These are phyloP conservation scores for Isoperla grammatica DNA, from an alignment of 2,888 invertebrate genomes.

Conservation along the genomic window DNA sequence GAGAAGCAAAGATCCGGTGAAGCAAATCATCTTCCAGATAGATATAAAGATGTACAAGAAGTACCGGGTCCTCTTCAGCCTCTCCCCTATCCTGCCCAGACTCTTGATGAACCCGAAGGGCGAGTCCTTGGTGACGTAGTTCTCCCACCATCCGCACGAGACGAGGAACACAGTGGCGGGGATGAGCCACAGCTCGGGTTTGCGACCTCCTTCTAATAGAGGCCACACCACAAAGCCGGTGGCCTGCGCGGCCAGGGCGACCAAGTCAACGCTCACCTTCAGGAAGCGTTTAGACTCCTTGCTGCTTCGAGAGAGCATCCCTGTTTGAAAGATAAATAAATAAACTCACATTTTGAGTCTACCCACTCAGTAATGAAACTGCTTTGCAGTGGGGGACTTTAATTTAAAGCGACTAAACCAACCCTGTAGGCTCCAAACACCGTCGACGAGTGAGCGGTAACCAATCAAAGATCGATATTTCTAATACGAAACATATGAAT, in stretches of 20 bases:
- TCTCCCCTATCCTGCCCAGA: conserved; percentile 48
- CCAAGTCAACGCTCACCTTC: conserved; percentile 50
- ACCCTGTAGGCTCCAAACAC: no score
- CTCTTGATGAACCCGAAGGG: conserved; percentile 38
- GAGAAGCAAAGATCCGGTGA: conserved; percentile 58
- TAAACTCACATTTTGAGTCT: no score
- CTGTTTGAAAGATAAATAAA: conserved; percentile 21
- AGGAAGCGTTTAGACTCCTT: conserved; percentile 42
- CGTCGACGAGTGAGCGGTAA: no score
- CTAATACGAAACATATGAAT: no score
- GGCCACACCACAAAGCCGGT: conserved; percentile 67
- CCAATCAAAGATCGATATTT: no score
- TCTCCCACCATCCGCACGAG: conserved; percentile 82
- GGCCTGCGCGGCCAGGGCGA: conserved; percentile 59
- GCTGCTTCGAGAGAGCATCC: conserved; percentile 41
- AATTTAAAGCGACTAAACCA: no score
- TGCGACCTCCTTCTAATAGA: conserved; percentile 45
- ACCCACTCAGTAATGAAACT: no score
- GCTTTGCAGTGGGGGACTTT: no score
- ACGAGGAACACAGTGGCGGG: conserved; percentile 60
- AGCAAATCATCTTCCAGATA: conserved; percentile 69
- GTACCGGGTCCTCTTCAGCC: conserved; percentile 58
- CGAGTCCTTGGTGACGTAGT: conserved; percentile 51
- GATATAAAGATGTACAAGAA: conserved; percentile 68
- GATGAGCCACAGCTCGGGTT: conserved; percentile 51